phyloP scores from a whole-genome alignment of 2,113 vertebrate species.

The Macrotus californicus region DNA sequence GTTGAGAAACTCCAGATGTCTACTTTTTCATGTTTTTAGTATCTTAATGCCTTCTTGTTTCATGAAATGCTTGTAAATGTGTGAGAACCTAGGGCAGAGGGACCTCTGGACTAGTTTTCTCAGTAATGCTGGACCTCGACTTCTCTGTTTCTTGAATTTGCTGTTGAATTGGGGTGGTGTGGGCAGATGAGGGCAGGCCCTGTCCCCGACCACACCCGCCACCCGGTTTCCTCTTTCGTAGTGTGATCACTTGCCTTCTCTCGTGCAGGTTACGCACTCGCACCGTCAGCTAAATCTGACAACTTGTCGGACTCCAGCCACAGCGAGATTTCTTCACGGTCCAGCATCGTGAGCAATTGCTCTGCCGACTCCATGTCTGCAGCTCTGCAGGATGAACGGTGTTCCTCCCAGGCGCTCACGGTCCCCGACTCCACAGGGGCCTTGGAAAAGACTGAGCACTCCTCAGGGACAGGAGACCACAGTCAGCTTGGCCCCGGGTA shows the following conservation, averaged over 20 bases:
- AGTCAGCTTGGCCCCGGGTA: constrained; percentile 87
- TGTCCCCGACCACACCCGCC: not conserved
- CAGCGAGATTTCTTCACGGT: constrained; percentile 95
- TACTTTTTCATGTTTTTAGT: constrained; percentile 9
- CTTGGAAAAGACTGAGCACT: constrained; percentile 71
- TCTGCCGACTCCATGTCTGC: constrained; percentile 91
- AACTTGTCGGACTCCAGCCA: constrained; percentile 94
- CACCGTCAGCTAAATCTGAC: constrained; percentile 86
- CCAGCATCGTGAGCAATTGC: constrained; percentile 92
- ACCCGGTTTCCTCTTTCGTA: not conserved
- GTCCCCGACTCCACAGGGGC: constrained; percentile 72
- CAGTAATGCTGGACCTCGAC: not conserved
- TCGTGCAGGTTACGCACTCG: constrained; percentile 84
- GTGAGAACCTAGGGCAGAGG: not conserved
- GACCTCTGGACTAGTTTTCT: not conserved
- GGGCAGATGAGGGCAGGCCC: not conserved
- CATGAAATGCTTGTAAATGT: not conserved
- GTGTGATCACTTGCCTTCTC: constrained; percentile 43
- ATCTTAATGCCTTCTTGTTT: not conserved
- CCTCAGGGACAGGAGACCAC: constrained; percentile 75
- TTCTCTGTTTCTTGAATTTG: not conserved
- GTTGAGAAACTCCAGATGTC: not conserved
- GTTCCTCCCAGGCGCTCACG: constrained; percentile 71
- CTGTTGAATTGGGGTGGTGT: not conserved
- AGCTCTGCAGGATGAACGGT: constrained; percentile 83